Evolutionary conservation across 1,140 invertebrate species (phyloP).

Genomic region (Sycophaga agraensis): DNA sequence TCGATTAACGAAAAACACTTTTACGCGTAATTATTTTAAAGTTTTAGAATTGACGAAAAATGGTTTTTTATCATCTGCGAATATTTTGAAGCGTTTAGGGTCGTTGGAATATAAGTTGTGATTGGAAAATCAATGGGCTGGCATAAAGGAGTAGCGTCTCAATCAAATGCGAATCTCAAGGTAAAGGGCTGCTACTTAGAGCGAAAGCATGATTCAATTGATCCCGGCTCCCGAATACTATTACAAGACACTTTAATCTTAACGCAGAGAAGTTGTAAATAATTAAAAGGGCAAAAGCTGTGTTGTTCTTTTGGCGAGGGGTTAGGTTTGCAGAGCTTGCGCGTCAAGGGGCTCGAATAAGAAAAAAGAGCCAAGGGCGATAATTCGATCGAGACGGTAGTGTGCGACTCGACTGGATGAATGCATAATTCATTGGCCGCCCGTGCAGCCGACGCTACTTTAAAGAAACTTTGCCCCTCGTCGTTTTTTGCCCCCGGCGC

Average conservation of each 20-base stretch:
- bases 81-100: too few species aligned
- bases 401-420: neutral
- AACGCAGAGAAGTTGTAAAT: slow-evolving; percentile 12
- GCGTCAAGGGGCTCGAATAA: neutral
- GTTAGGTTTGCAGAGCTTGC: neutral
- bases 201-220: too few species aligned
- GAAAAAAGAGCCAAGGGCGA: neutral
- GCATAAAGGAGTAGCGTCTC: neutral
- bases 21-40: too few species aligned
- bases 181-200: too few species aligned
- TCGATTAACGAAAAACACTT: too few species aligned
- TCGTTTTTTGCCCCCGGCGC: neutral
- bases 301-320: neutral
- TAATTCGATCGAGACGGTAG: slow-evolving; percentile 8
- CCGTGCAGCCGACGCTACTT: neutral
- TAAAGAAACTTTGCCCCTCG: neutral
- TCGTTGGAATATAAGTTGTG: too few species aligned
- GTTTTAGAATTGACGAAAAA: too few species aligned
- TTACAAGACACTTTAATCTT: neutral
- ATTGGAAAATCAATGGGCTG: neutral
- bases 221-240: too few species aligned
- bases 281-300: slow-evolving; percentile 1
- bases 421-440: slow-evolving; percentile 16
- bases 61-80: too few species aligned
- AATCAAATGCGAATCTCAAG: too few species aligned